Percentiles rank a stretch among this genome's conserved stretches.
Conservation (phyloP, 2,113 vertebrate genomes). For the Anseranas semipalmata region DNA sequence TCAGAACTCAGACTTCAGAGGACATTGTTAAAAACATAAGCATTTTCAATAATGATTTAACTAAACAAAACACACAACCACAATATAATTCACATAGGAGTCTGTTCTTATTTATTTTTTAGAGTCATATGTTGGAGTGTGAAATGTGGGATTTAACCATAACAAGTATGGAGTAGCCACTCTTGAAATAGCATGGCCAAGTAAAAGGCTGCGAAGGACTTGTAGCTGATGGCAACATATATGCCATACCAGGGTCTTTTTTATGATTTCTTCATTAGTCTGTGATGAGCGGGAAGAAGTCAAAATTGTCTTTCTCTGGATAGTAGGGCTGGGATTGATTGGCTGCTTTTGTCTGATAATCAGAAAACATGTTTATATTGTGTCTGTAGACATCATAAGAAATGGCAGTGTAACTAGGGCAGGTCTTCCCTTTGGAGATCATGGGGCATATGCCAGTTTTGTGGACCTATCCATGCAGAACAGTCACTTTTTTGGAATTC, state of each 20-base stretch:
- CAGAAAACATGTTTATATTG: not conserved
- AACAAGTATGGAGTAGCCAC: not conserved
- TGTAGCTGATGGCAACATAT: not conserved
- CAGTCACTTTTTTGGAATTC: not conserved
- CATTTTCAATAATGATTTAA: not conserved
- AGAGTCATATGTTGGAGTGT: not conserved
- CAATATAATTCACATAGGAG: not conserved
- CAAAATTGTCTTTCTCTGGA: not conserved
- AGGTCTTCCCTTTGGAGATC: not conserved
- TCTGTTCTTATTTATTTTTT: not conserved
- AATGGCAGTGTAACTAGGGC: not conserved
- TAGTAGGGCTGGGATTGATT: not conserved
- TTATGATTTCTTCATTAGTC: not conserved
- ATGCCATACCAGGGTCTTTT: not conserved
- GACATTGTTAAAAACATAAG: not conserved
- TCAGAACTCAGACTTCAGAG: not conserved
- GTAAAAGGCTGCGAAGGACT: not conserved
- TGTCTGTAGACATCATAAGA: not conserved
- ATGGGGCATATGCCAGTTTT: not conserved
- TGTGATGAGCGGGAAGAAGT: not conserved
- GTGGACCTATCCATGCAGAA: not conserved
- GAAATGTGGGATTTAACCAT: not conserved
- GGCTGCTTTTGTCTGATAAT: not conserved
- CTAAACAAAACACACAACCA: not conserved
- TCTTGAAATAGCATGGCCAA: not conserved